phyloP scores from a whole-genome alignment of 2,888 invertebrate species.

The Rhagium mordax region DNA sequence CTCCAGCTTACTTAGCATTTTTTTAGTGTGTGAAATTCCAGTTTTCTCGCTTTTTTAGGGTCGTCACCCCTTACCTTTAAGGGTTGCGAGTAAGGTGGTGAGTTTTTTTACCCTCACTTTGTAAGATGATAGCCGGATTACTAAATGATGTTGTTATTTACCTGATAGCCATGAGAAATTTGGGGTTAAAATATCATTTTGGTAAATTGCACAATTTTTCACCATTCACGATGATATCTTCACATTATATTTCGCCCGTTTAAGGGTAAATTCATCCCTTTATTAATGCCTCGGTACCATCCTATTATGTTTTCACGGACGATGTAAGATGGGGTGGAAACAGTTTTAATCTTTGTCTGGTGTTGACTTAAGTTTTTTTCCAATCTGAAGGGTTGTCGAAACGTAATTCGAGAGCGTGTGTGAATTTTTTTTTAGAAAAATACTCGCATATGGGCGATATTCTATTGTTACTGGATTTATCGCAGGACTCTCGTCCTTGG shows the following conservation, averaged over 20 bases:
- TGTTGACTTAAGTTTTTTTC: slow-evolving; percentile 48
- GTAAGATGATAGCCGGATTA: slow-evolving; percentile 69
- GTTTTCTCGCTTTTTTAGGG: slow-evolving; percentile 64
- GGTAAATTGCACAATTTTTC: slow-evolving; percentile 62
- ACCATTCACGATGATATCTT: slow-evolving; percentile 36
- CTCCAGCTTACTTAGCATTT: slow-evolving; percentile 54
- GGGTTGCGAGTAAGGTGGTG: slow-evolving; percentile 55
- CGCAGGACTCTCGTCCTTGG: background rate
- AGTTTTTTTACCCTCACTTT: slow-evolving; percentile 59
- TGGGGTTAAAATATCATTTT: slow-evolving; percentile 58
- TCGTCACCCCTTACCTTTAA: slow-evolving; percentile 60
- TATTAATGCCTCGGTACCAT: slow-evolving; percentile 48
- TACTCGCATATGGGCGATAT: slow-evolving; percentile 28
- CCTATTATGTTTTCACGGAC: slow-evolving; percentile 49
- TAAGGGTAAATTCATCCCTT: slow-evolving; percentile 44
- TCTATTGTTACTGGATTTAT: background rate
- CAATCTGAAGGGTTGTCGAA: slow-evolving; percentile 48
- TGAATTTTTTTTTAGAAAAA: slow-evolving; percentile 44
- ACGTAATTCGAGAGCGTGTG: slow-evolving; percentile 41
- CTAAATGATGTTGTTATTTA: slow-evolving; percentile 63
- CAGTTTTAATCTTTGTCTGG: slow-evolving; percentile 41
- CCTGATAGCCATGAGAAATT: slow-evolving; percentile 62
- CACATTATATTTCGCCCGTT: slow-evolving; percentile 32
- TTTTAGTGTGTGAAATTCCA: slow-evolving; percentile 66
- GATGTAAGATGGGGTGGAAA: slow-evolving; percentile 44